Evolutionary conservation across 2,797 vertebrate genomes (phyloP).

Genomic region (Tokudaia muenninki): DNA sequence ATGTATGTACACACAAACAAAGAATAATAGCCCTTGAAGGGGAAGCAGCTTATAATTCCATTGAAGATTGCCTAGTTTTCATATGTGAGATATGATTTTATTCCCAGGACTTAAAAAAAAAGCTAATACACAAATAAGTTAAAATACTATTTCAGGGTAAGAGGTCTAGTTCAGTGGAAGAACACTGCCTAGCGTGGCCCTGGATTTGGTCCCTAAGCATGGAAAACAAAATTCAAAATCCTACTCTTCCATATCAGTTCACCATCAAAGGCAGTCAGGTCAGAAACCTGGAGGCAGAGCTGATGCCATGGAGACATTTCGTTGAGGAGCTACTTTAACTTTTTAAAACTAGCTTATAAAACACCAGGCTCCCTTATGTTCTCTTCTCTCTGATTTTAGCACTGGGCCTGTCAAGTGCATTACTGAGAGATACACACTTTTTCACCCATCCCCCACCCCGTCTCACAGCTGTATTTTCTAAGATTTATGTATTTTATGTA

Average conservation of each 20-base stretch:
- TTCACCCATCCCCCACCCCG: neutral
- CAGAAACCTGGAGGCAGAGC: neutral
- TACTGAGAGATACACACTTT: neutral
- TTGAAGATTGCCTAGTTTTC: neutral
- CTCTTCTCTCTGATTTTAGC: neutral
- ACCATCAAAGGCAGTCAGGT: neutral
- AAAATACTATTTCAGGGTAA: neutral
- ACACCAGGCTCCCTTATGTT: neutral
- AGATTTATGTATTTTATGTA: neutral
- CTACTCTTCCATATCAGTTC: neutral
- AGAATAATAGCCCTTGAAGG: neutral
- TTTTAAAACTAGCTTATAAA: neutral
- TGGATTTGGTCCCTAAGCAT: neutral
- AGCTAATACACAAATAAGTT: conserved; percentile 38
- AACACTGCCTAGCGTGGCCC: neutral
- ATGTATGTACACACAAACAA: too few species aligned
- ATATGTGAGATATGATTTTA: neutral
- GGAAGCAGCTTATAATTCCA: neutral
- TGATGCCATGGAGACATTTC: neutral
- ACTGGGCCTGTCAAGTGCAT: neutral
- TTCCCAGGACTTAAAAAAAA: neutral
- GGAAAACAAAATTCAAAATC: neutral
- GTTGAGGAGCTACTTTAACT: neutral
- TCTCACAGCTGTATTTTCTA: neutral
- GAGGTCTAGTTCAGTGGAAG: neutral